Evolutionary conservation across 2,113 vertebrate species (phyloP).

Genomic region (cattle (Bos taurus)): ARS-UCD2.0 NC_037349.1:30443001-30443500

Average conservation of each 20-base stretch:
- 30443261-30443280: neutral
- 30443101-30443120: constrained; percentile 95
- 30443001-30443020: constrained; percentile 93
- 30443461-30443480: neutral
- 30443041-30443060: constrained; percentile 94
- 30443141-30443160: constrained; percentile 94
- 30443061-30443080: constrained; percentile 97
- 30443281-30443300: neutral
- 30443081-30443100: constrained; percentile 99
- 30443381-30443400: constrained; percentile 31
- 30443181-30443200: constrained; percentile 87
- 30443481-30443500: neutral
- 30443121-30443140: constrained; percentile 97
- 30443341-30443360: constrained; percentile 64
- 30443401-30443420: neutral
- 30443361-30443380: constrained; percentile 34
- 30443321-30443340: constrained; percentile 54
- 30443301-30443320: constrained; percentile 20
- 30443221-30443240: constrained; percentile 19
- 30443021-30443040: constrained; percentile 91
- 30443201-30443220: constrained; percentile 85
- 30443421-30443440: neutral
- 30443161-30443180: constrained; percentile 97
- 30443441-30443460: neutral
- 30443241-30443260: constrained; percentile 57